Evolutionary conservation across 1,140 invertebrate genomes (phyloP).

Genomic region (Mizuhopecten yessoensis): DNA sequence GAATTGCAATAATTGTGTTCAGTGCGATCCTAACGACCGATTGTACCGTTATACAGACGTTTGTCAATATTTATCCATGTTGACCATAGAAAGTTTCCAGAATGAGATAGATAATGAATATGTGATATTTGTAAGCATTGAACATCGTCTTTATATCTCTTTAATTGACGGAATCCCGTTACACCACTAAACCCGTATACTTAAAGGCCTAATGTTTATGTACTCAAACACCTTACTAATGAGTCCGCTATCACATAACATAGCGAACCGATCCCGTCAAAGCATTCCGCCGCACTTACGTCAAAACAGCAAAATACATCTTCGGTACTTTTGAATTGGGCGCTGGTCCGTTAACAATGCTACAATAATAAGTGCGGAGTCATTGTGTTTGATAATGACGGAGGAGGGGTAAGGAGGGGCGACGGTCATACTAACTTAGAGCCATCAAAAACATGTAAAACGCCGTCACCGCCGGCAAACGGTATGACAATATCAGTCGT

Average conservation of each 20-base stretch:
- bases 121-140: not conserved
- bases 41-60: too few species aligned
- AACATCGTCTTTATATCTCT: not conserved
- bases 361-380: too few species aligned
- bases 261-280: not conserved
- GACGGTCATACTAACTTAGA: not conserved
- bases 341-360: not conserved
- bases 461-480: not conserved
- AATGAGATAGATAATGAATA: not conserved
- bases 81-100: not conserved
- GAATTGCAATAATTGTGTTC: too few species aligned
- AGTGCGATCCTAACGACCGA: too few species aligned
- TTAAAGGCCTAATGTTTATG: not conserved
- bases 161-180: not conserved
- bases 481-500: not conserved
- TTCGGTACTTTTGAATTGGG: not conserved
- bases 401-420: not conserved
- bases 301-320: not conserved
- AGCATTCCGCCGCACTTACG: not conserved
- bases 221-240: not conserved
- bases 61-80: too few species aligned
- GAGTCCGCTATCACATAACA: not conserved
- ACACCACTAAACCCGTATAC: not conserved
- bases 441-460: constrained; percentile 25
- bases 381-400: not conserved